phyloP scores from a whole-genome alignment of 1,140 invertebrate genomes.

The Drusus annulatus region DNA sequence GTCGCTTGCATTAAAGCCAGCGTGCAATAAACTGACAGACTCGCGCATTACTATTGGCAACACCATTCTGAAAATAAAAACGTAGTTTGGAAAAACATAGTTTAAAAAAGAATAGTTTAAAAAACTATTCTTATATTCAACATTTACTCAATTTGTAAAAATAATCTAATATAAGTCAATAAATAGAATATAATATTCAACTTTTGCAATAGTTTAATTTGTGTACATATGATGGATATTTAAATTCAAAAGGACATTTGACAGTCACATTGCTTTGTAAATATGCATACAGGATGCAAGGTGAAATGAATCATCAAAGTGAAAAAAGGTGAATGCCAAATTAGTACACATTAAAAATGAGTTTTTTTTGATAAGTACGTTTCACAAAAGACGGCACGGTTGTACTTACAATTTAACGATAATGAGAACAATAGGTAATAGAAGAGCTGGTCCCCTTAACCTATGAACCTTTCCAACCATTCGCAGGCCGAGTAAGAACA shows the following conservation, averaged over 20 bases:
- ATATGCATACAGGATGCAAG: too few relatives aligned
- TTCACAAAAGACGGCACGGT: background rate
- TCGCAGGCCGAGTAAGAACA: conserved; percentile 91
- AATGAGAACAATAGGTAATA: conserved; percentile 90
- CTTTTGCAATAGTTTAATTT: too few relatives aligned
- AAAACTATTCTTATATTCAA: background rate
- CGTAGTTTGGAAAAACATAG: background rate
- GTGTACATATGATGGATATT: too few relatives aligned
- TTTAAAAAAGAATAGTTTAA: background rate
- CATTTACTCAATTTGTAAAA: background rate
- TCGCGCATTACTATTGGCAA: conserved; percentile 91
- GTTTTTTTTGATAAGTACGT: too few relatives aligned
- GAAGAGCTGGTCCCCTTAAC: conserved; percentile 81
- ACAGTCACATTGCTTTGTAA: too few relatives aligned
- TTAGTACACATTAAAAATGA: too few relatives aligned
- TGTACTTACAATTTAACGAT: conserved; percentile 88
- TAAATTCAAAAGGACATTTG: too few relatives aligned
- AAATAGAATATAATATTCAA: too few relatives aligned
- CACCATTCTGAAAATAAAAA: conserved; percentile 76
- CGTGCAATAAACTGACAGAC: conserved; percentile 82
- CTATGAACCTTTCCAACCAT: conserved; percentile 94
- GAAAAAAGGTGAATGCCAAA: too few relatives aligned
- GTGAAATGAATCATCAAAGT: too few relatives aligned
- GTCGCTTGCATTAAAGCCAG: conserved; percentile 79
- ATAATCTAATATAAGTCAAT: too few relatives aligned